Evolutionary conservation across 2,113 vertebrate species (phyloP).

Genomic region (Rhinolophus sinicus): DNA sequence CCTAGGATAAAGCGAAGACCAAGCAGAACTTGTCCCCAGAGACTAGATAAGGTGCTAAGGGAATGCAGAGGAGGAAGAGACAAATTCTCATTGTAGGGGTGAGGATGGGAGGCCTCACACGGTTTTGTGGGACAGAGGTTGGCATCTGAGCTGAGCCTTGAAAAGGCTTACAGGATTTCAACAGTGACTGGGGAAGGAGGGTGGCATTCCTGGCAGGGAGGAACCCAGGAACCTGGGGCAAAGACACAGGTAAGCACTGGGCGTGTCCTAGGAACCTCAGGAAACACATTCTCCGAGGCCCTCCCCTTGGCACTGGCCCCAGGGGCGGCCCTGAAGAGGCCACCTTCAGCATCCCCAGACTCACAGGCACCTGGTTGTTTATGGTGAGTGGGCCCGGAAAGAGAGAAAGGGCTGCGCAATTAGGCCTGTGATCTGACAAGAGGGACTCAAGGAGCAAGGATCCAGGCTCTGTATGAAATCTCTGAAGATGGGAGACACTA

Average conservation of each 20-base stretch:
- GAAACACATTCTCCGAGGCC: not conserved
- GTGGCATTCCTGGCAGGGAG: constrained; percentile 16
- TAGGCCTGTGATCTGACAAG: not conserved
- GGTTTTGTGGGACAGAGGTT: constrained; percentile 35
- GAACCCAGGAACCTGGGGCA: not conserved
- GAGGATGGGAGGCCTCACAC: not conserved
- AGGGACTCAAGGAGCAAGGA: not conserved
- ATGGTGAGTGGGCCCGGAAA: not conserved
- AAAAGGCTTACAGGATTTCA: constrained; percentile 45
- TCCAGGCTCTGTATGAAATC: not conserved
- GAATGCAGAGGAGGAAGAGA: not conserved
- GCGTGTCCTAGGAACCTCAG: not conserved
- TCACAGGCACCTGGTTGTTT: not conserved
- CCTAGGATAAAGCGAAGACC: constrained; percentile 2
- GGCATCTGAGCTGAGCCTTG: constrained; percentile 32
- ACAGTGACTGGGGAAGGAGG: not conserved
- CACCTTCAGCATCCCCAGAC: constrained; percentile 28
- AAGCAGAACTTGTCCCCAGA: constrained; percentile 30
- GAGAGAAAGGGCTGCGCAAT: not conserved
- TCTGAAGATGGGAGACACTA: not conserved
- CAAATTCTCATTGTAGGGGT: not conserved
- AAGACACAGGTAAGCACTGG: constrained; percentile 9
- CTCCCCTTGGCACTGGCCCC: not conserved
- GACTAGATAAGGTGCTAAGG: constrained; percentile 13
- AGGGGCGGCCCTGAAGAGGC: not conserved